These are phyloP conservation scores for Menidia beryllina DNA, from an alignment of 2,113 vertebrate genomes.

Conservation along the genomic window DNA sequence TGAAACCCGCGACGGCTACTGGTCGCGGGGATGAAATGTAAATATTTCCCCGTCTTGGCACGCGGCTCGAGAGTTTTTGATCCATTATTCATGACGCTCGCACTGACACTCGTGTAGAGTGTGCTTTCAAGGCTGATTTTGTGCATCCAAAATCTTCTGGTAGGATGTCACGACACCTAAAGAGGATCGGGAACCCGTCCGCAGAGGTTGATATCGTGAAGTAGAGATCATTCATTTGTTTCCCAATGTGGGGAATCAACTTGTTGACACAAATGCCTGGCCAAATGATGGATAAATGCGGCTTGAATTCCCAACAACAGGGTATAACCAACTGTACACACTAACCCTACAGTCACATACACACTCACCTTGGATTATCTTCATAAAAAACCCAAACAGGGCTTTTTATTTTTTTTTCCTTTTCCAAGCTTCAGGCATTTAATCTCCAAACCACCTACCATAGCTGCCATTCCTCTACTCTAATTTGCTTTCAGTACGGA, in stretches of 20 bases:
- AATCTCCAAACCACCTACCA: slow-evolving; percentile 22
- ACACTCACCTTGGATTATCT: slow-evolving; percentile 2
- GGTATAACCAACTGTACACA: not conserved
- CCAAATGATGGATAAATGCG: too few relatives aligned
- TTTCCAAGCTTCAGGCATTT: slow-evolving; percentile 24
- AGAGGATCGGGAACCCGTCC: not conserved
- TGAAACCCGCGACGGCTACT: slow-evolving; percentile 7
- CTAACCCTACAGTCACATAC: not conserved
- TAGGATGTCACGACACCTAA: not conserved
- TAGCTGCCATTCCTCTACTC: slow-evolving; percentile 16
- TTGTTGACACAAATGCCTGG: too few relatives aligned
- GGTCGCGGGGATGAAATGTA: slow-evolving; percentile 39
- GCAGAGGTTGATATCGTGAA: not conserved
- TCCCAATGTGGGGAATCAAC: not conserved
- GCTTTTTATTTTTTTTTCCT: not conserved
- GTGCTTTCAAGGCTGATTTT: not conserved
- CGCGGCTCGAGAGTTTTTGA: slow-evolving; percentile 1
- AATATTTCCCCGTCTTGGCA: slow-evolving; percentile 39
- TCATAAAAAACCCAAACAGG: slow-evolving; percentile 23
- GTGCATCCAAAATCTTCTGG: slow-evolving; percentile 5
- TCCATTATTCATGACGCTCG: slow-evolving; percentile 53
- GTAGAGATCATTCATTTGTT: not conserved
- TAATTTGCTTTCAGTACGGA: slow-evolving; percentile 21
- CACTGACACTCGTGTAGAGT: not conserved
- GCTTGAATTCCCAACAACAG: too few relatives aligned